These are phyloP conservation scores for Trissolcus basalis DNA, from an alignment of 1,140 invertebrate species.

Conservation along the genomic window DNA sequence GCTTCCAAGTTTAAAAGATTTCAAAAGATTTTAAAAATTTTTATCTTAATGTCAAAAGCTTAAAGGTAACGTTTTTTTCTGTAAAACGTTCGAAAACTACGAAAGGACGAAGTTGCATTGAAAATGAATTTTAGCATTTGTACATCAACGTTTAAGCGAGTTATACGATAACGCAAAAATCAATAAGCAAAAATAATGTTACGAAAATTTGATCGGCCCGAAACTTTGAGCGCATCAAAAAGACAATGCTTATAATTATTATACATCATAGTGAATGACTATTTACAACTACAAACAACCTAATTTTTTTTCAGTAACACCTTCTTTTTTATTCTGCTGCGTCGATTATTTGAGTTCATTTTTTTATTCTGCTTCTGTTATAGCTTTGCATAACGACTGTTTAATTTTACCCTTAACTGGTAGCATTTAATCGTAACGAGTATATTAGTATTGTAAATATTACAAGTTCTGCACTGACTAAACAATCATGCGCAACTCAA, in stretches of 20 bases:
- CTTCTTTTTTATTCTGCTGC: neutral
- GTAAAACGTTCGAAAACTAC: too few relatives aligned
- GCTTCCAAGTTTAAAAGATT: too few relatives aligned
- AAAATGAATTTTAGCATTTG: too few relatives aligned
- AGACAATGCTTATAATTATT: constrained; percentile 21
- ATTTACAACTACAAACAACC: constrained; percentile 26
- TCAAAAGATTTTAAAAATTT: too few relatives aligned
- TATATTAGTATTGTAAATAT: constrained; percentile 44
- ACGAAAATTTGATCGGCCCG: too few relatives aligned
- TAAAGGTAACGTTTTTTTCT: too few relatives aligned
- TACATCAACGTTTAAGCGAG: too few relatives aligned
- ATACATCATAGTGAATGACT: constrained; percentile 4
- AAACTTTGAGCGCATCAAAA: neutral
- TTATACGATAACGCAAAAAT: too few relatives aligned
- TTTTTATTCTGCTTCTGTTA: constrained; percentile 1
- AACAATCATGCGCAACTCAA: constrained; percentile 44
- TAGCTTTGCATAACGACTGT: neutral
- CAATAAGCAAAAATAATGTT: too few relatives aligned
- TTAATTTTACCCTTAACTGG: constrained; percentile 24
- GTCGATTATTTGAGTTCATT: neutral
- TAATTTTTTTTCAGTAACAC: constrained; percentile 1
- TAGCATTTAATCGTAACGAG: constrained; percentile 29
- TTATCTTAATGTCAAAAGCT: too few relatives aligned
- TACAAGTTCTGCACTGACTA: constrained; percentile 33
- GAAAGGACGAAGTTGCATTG: too few relatives aligned